A percentile compares a stretch with the other conserved stretches of the same genome.
Evolutionary conservation across 2,113 vertebrate genomes (phyloP).

Genomic region (Eidolon helvum): DNA sequence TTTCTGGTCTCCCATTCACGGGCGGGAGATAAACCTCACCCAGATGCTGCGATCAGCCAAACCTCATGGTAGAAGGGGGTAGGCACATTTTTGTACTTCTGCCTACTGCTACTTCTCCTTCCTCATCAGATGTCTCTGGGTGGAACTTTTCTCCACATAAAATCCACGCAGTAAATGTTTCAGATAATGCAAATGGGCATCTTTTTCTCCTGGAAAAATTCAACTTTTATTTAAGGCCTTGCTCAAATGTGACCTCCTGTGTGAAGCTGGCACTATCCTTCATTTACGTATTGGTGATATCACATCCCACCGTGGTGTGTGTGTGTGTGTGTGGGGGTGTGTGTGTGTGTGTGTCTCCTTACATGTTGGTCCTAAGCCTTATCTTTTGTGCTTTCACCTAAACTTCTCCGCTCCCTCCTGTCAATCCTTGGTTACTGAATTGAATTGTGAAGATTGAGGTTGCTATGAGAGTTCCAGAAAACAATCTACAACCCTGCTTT

Average conservation of each 20-base stretch:
- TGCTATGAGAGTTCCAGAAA: neutral
- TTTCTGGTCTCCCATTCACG: neutral
- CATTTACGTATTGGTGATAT: neutral
- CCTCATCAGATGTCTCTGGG: neutral
- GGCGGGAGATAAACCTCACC: neutral
- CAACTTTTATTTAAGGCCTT: neutral
- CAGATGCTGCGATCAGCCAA: neutral
- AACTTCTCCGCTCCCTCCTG: too few species aligned
- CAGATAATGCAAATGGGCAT: neutral
- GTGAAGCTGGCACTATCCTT: neutral
- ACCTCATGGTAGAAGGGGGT: neutral
- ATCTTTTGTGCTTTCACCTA: neutral
- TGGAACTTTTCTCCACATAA: neutral
- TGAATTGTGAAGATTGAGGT: neutral
- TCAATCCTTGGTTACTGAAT: neutral
- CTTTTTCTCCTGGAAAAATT: neutral
- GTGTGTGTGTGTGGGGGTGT: neutral
- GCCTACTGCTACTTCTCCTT: neutral
- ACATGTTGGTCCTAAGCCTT: neutral
- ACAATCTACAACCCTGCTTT: neutral
- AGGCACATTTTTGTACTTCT: neutral
- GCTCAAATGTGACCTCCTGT: neutral
- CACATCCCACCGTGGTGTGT: rapidly evolving
- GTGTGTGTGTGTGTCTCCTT: neutral
- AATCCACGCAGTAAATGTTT: neutral